phyloP scores from a whole-genome alignment of 2,113 vertebrate genomes.

The Salvelinus fontinalis region DNA sequence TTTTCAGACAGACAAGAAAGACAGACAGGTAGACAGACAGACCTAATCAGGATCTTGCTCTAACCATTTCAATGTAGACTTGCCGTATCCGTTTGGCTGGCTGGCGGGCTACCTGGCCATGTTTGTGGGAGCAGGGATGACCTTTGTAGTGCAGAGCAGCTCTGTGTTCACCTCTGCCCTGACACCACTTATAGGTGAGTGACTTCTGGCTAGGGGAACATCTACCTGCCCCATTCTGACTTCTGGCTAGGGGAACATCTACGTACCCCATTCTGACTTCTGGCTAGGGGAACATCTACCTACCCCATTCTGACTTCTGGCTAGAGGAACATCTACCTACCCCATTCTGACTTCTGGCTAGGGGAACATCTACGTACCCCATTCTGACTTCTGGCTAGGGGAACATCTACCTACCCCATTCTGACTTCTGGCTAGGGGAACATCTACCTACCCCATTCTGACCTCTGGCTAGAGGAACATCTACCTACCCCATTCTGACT shows the following conservation, averaged over 20 bases:
- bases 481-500: background rate
- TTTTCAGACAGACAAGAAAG: too few species aligned
- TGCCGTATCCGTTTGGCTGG: conserved; percentile 79
- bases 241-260: background rate
- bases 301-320: background rate
- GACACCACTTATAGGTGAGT: conserved; percentile 79
- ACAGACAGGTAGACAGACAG: background rate
- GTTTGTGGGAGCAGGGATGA: conserved; percentile 84
- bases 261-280: background rate
- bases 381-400: too few species aligned
- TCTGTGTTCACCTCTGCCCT: conserved; percentile 89
- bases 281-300: too few species aligned
- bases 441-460: background rate
- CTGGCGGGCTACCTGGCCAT: conserved; percentile 84
- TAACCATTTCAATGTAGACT: conserved; percentile 66
- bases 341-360: background rate
- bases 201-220: background rate
- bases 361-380: too few species aligned
- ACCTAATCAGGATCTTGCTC: background rate
- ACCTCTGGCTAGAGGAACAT: background rate
- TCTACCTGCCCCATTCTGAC: background rate
- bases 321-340: too few species aligned
- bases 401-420: too few species aligned
- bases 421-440: background rate
- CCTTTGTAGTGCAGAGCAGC: conserved; percentile 88